Evolutionary conservation across 2,888 invertebrate genomes (phyloP).

Genomic region (Mactromeris polynyma): DNA sequence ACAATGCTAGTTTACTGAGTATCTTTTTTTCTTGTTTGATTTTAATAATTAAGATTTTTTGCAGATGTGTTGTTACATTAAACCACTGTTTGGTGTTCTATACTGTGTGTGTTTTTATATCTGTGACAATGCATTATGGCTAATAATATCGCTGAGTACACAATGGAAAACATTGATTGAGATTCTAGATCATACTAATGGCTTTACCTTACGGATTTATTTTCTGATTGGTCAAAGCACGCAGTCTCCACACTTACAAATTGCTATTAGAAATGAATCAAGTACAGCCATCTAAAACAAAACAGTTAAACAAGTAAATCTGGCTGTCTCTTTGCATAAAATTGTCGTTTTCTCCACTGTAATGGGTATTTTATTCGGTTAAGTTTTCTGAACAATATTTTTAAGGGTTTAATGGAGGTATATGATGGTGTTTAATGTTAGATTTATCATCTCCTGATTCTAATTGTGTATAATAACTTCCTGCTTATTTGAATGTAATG

Average conservation of each 20-base stretch:
- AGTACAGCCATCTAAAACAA: slow-evolving; percentile 5
- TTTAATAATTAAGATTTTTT: too few species aligned
- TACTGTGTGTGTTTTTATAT: too few species aligned
- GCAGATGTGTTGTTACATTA: too few species aligned
- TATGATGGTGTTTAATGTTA: neutral
- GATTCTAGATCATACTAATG: slow-evolving; percentile 22
- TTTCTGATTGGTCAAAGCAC: slow-evolving; percentile 36
- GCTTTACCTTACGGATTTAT: slow-evolving; percentile 21
- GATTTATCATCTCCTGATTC: neutral
- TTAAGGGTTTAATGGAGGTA: neutral
- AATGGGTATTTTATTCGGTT: neutral
- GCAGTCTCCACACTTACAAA: slow-evolving; percentile 25
- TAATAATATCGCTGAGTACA: slow-evolving; percentile 33
- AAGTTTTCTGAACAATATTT: neutral
- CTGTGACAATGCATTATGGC: slow-evolving; percentile 19
- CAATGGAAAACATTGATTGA: slow-evolving; percentile 34
- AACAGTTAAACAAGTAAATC: neutral
- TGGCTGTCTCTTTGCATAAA: neutral
- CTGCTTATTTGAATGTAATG: neutral
- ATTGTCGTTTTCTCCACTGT: neutral
- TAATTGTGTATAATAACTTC: neutral
- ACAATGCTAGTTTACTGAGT: too few species aligned
- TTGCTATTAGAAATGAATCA: slow-evolving; percentile 25
- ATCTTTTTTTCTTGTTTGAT: too few species aligned
- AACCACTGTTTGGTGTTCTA: too few species aligned